Percentiles rank a stretch among this genome's conserved stretches.
These are phyloP conservation scores for Therioaphis trifolii DNA, from an alignment of 2,888 invertebrate genomes.

Conservation along the genomic window DNA sequence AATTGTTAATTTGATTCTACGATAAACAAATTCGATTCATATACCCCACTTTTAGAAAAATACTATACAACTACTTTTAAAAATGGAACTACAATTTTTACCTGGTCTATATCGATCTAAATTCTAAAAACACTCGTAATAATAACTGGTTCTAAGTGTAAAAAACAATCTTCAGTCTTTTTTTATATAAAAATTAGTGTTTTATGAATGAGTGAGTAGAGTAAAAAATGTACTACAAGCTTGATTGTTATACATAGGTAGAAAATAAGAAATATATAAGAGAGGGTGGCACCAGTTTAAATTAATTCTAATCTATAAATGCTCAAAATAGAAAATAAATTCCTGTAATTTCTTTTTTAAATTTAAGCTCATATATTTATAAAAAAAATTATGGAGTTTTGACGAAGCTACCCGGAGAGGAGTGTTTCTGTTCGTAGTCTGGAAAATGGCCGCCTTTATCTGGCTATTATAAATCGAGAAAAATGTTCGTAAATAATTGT, in stretches of 20 bases:
- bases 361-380: constrained; percentile 48
- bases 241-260: constrained; percentile 48
- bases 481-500: constrained; percentile 48
- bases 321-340: constrained; percentile 55
- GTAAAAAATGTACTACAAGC: constrained; percentile 53
- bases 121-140: constrained; percentile 51
- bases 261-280: constrained; percentile 46
- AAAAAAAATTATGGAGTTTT: constrained; percentile 37
- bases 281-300: constrained; percentile 34
- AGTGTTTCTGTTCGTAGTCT: constrained; percentile 51
- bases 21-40: constrained; percentile 60
- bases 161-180: constrained; percentile 62
- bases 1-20: constrained; percentile 39
- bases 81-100: constrained; percentile 59
- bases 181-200: constrained; percentile 49
- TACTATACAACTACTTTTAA: constrained; percentile 59
- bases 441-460: constrained; percentile 50
- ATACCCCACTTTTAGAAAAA: constrained; percentile 62
- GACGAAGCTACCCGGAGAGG: constrained; percentile 46
- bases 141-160: constrained; percentile 56
- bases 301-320: constrained; percentile 51
- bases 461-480: constrained; percentile 57
- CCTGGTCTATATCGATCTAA: constrained; percentile 44
- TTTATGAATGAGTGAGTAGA: constrained; percentile 34
- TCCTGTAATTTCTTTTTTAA: constrained; percentile 54